Evolutionary conservation across 2,888 invertebrate species (phyloP).

Genomic region (Nomada goodeniana): DNA sequence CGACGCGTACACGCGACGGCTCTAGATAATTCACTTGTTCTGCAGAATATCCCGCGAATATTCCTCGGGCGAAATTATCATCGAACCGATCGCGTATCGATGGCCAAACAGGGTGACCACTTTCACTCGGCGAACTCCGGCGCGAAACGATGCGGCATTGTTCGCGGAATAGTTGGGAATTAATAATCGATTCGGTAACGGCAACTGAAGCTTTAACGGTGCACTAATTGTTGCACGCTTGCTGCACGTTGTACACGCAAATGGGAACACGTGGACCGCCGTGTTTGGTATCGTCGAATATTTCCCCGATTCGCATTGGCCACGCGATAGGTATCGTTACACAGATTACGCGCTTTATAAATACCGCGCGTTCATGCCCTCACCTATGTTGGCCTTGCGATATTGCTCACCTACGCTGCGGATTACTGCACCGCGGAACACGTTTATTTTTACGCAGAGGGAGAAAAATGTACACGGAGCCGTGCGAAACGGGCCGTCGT

Average conservation of each 20-base stretch:
- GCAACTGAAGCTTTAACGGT: constrained; percentile 61
- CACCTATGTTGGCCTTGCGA: too few relatives aligned
- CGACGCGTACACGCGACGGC: too few relatives aligned
- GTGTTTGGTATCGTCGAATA: constrained; percentile 34
- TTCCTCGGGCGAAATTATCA: constrained; percentile 3
- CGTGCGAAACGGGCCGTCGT: background rate
- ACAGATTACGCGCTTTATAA: constrained; percentile 29
- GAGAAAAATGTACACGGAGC: background rate
- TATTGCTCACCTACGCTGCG: background rate
- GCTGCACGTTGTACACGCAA: background rate
- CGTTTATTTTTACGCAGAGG: constrained; percentile 30
- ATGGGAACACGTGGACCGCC: constrained; percentile 2
- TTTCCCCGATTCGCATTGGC: constrained; percentile 35
- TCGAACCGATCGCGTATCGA: constrained; percentile 4
- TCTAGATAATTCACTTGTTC: background rate
- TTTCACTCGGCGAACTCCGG: constrained; percentile 22
- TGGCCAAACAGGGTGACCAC: constrained; percentile 6
- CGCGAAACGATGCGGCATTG: constrained; percentile 4
- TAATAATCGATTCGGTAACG: constrained; percentile 48
- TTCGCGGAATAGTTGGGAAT: constrained; percentile 37
- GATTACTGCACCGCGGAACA: background rate
- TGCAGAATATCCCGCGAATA: background rate
- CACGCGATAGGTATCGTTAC: constrained; percentile 17
- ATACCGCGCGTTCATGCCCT: background rate
- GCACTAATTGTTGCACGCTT: constrained; percentile 31